Evolutionary conservation across 2,888 invertebrate genomes (phyloP).

Genomic region (Pterostichus madidus): DNA sequence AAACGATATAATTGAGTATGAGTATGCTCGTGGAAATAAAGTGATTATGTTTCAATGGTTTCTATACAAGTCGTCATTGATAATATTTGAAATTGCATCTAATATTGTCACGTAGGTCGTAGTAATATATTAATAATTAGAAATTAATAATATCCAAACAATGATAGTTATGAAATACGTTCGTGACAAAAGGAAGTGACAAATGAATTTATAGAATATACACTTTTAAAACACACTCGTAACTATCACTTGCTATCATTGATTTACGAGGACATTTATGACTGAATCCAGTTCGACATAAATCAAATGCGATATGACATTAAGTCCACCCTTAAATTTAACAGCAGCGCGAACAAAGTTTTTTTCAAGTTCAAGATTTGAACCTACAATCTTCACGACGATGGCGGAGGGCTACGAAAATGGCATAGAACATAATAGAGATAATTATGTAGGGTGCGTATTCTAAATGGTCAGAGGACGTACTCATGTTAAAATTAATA

Average conservation of each 20-base stretch:
- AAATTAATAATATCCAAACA: too few relatives aligned
- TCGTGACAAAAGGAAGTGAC: background rate
- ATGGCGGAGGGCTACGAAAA: constrained; percentile 7
- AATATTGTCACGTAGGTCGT: constrained; percentile 21
- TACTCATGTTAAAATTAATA: constrained; percentile 26
- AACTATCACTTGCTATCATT: constrained; percentile 28
- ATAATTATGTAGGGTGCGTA: constrained; percentile 24
- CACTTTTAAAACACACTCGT: constrained; percentile 39
- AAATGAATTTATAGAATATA: background rate
- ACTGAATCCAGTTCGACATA: constrained; percentile 37
- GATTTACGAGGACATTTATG: constrained; percentile 48
- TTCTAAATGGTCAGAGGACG: background rate
- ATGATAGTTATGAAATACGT: constrained; percentile 3
- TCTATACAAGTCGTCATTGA: constrained; percentile 19
- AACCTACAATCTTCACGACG: constrained; percentile 11
- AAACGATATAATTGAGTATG: constrained; percentile 37
- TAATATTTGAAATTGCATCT: constrained; percentile 45
- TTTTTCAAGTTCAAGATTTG: constrained; percentile 41
- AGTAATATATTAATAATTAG: constrained; percentile 13
- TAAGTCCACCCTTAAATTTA: constrained; percentile 40
- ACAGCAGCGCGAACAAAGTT: constrained; percentile 36
- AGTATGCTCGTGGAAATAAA: constrained; percentile 14
- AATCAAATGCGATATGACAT: constrained; percentile 44
- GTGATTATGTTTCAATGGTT: constrained; percentile 25
- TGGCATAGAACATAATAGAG: constrained; percentile 21